phyloP scores from a whole-genome alignment of 1,140 invertebrate species.

The Brachionus koreanus region DNA sequence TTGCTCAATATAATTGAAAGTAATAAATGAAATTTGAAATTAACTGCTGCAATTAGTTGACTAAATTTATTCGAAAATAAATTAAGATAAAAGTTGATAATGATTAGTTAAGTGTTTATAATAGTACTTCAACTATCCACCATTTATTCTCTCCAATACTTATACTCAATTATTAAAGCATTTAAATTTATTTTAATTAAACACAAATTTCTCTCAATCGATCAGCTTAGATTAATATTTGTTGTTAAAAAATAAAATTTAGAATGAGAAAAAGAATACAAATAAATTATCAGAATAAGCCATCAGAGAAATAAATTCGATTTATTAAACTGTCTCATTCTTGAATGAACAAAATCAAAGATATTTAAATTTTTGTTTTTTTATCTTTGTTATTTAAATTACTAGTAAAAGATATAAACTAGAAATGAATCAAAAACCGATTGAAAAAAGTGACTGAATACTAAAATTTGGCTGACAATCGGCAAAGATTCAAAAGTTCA shows the following conservation, averaged over 20 bases:
- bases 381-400: background rate
- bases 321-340: background rate
- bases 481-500: background rate
- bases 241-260: background rate
- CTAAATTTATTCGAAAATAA: background rate
- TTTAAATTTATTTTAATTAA: background rate
- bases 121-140: background rate
- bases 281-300: background rate
- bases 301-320: background rate
- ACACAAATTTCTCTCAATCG: background rate
- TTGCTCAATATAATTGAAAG: background rate
- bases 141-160: background rate
- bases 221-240: background rate
- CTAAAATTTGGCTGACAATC: background rate
- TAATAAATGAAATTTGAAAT: background rate
- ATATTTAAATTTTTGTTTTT: background rate
- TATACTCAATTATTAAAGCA: background rate
- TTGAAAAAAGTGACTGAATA: background rate
- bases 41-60: background rate
- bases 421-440: background rate
- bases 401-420: background rate
- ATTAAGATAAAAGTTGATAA: slow-evolving; percentile 5
- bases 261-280: background rate
- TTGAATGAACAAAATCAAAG: background rate
- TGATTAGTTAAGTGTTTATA: background rate